A percentile compares a stretch with the other conserved stretches of the same genome.
These are phyloP conservation scores for Menidia beryllina DNA, from an alignment of 2,113 vertebrate genomes.

Conservation along the genomic window DNA sequence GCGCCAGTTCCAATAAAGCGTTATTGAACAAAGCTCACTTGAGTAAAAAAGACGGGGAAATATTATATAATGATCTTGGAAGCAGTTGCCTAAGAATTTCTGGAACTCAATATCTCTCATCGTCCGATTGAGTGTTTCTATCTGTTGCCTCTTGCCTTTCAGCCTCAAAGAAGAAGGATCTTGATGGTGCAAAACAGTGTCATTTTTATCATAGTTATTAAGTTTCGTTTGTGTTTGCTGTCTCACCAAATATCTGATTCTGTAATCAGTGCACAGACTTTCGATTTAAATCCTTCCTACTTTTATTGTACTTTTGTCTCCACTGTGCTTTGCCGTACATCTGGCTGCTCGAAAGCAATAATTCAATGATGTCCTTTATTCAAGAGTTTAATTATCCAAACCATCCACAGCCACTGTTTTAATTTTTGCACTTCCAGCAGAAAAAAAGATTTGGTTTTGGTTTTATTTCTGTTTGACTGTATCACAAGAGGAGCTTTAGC, in stretches of 20 bases:
- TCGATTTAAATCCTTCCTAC: constrained; percentile 14
- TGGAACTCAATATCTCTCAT: constrained; percentile 63
- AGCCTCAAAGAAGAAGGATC: constrained; percentile 43
- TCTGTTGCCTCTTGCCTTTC: constrained; percentile 38
- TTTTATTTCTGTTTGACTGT: constrained; percentile 12
- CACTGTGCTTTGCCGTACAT: background rate
- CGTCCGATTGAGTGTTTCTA: constrained; percentile 37
- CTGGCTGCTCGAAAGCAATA: constrained; percentile 3
- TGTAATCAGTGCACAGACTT: constrained; percentile 32
- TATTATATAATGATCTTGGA: constrained; percentile 68
- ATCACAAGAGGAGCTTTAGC: constrained; percentile 1
- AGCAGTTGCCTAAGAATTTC: constrained; percentile 66
- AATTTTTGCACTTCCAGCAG: constrained; percentile 3
- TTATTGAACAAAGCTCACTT: constrained; percentile 35
- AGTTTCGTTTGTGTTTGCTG: constrained; percentile 28
- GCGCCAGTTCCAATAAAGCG: background rate
- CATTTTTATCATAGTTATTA: constrained; percentile 35
- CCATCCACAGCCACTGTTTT: background rate
- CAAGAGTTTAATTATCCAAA: constrained; percentile 26
- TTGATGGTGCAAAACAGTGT: constrained; percentile 34
- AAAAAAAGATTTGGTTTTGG: constrained; percentile 16
- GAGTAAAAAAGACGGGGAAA: constrained; percentile 54
- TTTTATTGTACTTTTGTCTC: constrained; percentile 2
- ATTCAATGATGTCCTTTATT: constrained; percentile 6
- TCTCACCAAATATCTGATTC: constrained; percentile 29